phyloP scores from a whole-genome alignment of 2,797 vertebrate species.

The Melanotaenia pygmaea region DNA sequence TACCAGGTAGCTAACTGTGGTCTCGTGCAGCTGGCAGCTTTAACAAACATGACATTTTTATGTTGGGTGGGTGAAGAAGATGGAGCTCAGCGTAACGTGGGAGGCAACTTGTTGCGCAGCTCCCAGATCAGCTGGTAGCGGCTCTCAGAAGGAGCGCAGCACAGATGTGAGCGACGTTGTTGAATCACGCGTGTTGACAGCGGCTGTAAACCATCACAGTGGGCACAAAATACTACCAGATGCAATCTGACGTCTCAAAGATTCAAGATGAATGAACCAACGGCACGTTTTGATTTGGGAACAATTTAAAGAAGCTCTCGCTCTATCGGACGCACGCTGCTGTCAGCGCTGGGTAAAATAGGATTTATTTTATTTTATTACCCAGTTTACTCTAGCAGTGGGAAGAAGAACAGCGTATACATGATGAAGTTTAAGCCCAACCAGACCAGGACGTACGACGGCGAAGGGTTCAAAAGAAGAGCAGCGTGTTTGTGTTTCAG shows the following conservation, averaged over 20 bases:
- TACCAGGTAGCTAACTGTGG: not conserved
- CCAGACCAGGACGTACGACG: slow-evolving; percentile 97
- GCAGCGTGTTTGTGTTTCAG: slow-evolving; percentile 94
- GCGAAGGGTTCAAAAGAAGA: slow-evolving; percentile 93
- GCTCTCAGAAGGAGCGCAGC: slow-evolving; percentile 25
- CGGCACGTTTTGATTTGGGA: not conserved
- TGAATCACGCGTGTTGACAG: slow-evolving; percentile 59
- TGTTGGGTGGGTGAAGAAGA: slow-evolving; percentile 13
- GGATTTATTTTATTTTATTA: not conserved
- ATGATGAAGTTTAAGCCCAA: slow-evolving; percentile 99
- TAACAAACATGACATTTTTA: no score
- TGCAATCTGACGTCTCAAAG: slow-evolving; percentile 9
- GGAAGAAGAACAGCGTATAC: slow-evolving; percentile 57
- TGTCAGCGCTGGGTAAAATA: not conserved
- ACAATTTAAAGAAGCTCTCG: slow-evolving; percentile 27
- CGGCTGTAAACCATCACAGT: slow-evolving; percentile 45
- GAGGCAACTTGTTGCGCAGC: slow-evolving; percentile 47
- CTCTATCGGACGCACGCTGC: not conserved
- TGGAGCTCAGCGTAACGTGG: not conserved
- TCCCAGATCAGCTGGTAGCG: slow-evolving; percentile 56
- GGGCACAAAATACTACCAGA: slow-evolving; percentile 18
- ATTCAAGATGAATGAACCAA: slow-evolving; percentile 41
- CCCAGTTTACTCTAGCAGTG: not conserved
- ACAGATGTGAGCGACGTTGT: slow-evolving; percentile 32
- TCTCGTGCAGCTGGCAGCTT: not conserved